Conservation (phyloP, 37 sponge, comb jelly and placozoan genomes). For the Lycopodina hypogea region DNA sequence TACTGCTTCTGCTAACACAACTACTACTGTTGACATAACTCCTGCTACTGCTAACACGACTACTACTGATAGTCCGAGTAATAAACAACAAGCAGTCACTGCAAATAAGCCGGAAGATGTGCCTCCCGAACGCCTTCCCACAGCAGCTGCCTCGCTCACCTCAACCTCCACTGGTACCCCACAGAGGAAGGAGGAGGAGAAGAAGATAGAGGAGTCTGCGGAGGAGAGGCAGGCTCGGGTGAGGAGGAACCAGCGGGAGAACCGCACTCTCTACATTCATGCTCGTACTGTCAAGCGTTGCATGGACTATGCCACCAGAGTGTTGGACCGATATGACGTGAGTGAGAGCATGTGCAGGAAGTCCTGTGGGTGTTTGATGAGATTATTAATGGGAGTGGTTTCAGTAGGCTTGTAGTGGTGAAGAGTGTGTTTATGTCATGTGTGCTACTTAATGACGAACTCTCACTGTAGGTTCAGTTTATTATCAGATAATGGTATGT, state of each 20-base stretch:
- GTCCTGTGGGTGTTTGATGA: too few species aligned
- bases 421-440: too few species aligned
- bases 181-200: slow-evolving; percentile 3
- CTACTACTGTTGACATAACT: not conserved
- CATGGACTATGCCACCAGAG: slow-evolving; percentile 17
- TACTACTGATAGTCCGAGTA: too few species aligned
- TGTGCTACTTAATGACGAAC: too few species aligned
- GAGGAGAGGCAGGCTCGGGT: not conserved
- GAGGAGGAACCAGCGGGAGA: slow-evolving; percentile 12
- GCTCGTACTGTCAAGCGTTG: slow-evolving; percentile 13
- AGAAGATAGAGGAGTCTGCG: not conserved
- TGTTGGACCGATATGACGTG: slow-evolving; percentile 38
- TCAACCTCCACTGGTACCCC: not conserved
- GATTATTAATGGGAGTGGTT: too few species aligned
- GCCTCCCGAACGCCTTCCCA: not conserved
- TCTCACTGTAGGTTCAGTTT: too few species aligned
- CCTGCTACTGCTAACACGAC: not conserved
- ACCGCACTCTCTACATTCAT: slow-evolving; percentile 18
- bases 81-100: not conserved
- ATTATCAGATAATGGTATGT: too few species aligned
- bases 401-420: too few species aligned
- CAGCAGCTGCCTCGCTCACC: not conserved
- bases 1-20: not conserved
- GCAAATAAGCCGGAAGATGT: not conserved
- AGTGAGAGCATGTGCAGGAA: too few species aligned